Conservation (phyloP, 2,888 invertebrate genomes). For the Melieria crassipennis region DNA sequence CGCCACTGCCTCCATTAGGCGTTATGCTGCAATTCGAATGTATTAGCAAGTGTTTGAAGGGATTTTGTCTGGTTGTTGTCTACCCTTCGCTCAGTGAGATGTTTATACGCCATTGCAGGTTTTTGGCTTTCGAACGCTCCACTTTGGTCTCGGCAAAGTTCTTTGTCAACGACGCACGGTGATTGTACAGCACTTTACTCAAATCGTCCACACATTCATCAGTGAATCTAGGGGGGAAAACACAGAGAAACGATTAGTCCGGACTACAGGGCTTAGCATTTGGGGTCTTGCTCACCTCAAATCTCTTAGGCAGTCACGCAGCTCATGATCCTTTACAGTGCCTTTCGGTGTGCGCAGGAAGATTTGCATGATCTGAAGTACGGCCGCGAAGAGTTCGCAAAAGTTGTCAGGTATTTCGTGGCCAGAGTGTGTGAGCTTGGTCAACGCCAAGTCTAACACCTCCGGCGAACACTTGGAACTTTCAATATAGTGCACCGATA, state of each 20-base stretch:
- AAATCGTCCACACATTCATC: conserved; percentile 68
- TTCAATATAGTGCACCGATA: conserved; percentile 65
- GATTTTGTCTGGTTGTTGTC: conserved; percentile 14
- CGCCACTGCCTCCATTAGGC: conserved; percentile 49
- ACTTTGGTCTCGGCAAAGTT: conserved; percentile 64
- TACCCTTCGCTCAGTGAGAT: conserved; percentile 68
- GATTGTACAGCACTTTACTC: conserved; percentile 67
- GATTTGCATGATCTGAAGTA: conserved; percentile 67
- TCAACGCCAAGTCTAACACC: conserved; percentile 62
- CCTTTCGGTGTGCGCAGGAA: conserved; percentile 66
- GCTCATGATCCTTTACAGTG: conserved; percentile 66
- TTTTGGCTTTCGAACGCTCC: conserved; percentile 62
- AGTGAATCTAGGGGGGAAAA: conserved; percentile 58
- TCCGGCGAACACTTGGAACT: conserved; percentile 64
- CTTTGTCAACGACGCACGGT: conserved; percentile 63
- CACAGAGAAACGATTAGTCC: background rate
- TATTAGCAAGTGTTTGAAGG: background rate
- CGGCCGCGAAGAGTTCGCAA: conserved; percentile 68
- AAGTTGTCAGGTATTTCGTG: conserved; percentile 65
- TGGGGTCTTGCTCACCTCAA: conserved; percentile 56
- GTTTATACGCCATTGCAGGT: conserved; percentile 68
- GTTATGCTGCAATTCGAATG: conserved; percentile 52
- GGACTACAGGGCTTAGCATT: background rate
- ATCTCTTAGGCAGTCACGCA: conserved; percentile 67
- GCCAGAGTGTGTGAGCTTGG: conserved; percentile 63